A percentile compares a stretch with the other conserved stretches of the same genome.
These are phyloP conservation scores for Chondrilla cf. caribensis DNA, from an alignment of 37 sponge, comb jelly and placozoan genomes.

Conservation along the genomic window DNA sequence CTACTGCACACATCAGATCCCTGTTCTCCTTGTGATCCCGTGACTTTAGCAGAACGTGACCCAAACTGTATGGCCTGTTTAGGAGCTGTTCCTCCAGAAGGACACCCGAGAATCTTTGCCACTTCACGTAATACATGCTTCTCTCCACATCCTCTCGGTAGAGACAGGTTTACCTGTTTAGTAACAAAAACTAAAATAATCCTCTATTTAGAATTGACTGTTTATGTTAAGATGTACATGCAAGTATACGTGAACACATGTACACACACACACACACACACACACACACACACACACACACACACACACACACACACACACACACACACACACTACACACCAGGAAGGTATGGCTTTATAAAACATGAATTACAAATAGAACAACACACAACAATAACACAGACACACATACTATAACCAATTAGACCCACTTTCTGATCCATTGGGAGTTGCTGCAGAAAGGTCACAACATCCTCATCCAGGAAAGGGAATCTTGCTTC, in stretches of 20 bases:
- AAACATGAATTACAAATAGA: too few species aligned
- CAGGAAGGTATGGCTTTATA: too few species aligned
- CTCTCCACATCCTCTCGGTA: slow-evolving; percentile 90
- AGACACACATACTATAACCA: too few species aligned
- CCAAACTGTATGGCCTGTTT: slow-evolving; percentile 99
- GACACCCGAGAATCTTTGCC: slow-evolving; percentile 74
- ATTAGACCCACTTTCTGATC: slow-evolving; percentile 60
- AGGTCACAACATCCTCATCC: slow-evolving; percentile 91
- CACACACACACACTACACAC: too few species aligned
- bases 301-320: too few species aligned
- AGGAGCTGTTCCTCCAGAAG: slow-evolving; percentile 49
- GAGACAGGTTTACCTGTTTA: slow-evolving; percentile 73
- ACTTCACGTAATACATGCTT: slow-evolving; percentile 87
- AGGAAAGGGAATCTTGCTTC: slow-evolving; percentile 94
- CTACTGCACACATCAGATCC: slow-evolving; percentile 70
- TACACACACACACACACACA: too few species aligned
- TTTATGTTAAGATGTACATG: too few species aligned
- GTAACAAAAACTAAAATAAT: too few species aligned
- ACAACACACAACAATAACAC: too few species aligned
- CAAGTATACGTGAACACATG: too few species aligned
- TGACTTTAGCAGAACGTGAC: slow-evolving; percentile 78
- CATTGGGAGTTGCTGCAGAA: slow-evolving; percentile 74
- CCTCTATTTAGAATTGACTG: too few species aligned
- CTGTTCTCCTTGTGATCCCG: slow-evolving; percentile 65
- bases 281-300: too few species aligned